Base-by-base conservation (phyloP, 2,888 invertebrate genomes). In the Parascotia fuliginaria region DNA sequence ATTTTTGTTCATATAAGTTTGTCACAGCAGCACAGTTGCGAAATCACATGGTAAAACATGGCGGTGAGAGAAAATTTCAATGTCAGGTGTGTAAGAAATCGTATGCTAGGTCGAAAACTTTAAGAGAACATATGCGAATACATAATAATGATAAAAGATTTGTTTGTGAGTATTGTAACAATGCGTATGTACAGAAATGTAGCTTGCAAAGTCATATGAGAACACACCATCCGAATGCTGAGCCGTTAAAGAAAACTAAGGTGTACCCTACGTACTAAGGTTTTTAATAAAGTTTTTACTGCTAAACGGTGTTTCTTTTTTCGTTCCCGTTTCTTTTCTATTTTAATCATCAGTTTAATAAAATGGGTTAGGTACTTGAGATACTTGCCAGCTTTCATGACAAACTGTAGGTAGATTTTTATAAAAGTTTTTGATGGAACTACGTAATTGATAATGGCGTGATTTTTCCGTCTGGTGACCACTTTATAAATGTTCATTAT, bases 21-120 rank as follows among this genome's bases (percentile, higher is more conserved):
- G 82, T 86, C 0, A 86, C 87, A 0, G 73, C 77, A 0, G 73
- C 75, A 0, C 81, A 82, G 29, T 63, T 92, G 14, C 75, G 75
- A 32, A 82, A 73, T 41, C 91, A 92, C 48, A 80, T 83, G 77
- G 73, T 87, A 0, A 85, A 81, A 45, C 90, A 90, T 50, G 65
- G 55, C 0, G 83, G 81, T 0, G 79, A 83, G 9, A 77, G 80
- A 9, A 85, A 79, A 27, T 87, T 70, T 43, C 79, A 85, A 48
- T 93, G 93, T 55, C 76, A 85, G 28, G 77, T 92, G 0, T 93
- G 93, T 61, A 80, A 85, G 33, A 93, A 92, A 47, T 74, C 81
- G 1, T 91, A 87, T 40, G 79, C 83, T 0, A 72, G 90, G 13
- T 58, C 67, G 1, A 82, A 83, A 49, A 85, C 89, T 0, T 60